phyloP scores from a whole-genome alignment of 2,797 vertebrate species.

The Sciurus carolinensis region DNA sequence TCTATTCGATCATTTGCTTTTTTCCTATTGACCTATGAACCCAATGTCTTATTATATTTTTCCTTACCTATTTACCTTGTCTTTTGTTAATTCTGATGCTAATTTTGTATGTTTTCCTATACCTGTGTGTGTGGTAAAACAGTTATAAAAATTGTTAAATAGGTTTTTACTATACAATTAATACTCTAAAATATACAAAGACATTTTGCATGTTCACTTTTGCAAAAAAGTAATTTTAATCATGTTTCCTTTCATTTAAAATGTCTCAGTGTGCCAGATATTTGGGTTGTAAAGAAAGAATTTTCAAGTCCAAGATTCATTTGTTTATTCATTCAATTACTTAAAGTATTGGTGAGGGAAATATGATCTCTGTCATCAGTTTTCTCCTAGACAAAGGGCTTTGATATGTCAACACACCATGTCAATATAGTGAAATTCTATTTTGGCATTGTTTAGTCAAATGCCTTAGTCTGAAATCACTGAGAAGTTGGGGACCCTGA shows the following conservation, averaged over 20 bases:
- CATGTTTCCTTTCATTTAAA: constrained; percentile 25
- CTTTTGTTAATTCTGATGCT: background rate
- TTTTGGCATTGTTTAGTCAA: constrained; percentile 39
- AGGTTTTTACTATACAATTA: constrained; percentile 42
- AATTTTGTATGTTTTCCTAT: background rate
- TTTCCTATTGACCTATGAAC: background rate
- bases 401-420: background rate
- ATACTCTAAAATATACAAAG: constrained; percentile 22
- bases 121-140: background rate
- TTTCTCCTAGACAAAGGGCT: background rate
- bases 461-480: constrained; percentile 3
- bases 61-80: constrained; percentile 10
- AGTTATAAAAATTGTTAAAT: background rate
- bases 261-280: background rate
- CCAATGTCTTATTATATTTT: background rate
- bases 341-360: background rate
- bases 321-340: background rate
- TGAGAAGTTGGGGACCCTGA: constrained; percentile 5
- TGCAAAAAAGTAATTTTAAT: constrained; percentile 49
- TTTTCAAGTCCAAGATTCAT: background rate
- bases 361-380: background rate
- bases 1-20: background rate
- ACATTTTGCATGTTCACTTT: background rate
- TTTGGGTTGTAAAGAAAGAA: constrained; percentile 3
- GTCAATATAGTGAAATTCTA: background rate